phyloP scores from a whole-genome alignment of 1,140 invertebrate species.

The Lanistes nyassanus region DNA sequence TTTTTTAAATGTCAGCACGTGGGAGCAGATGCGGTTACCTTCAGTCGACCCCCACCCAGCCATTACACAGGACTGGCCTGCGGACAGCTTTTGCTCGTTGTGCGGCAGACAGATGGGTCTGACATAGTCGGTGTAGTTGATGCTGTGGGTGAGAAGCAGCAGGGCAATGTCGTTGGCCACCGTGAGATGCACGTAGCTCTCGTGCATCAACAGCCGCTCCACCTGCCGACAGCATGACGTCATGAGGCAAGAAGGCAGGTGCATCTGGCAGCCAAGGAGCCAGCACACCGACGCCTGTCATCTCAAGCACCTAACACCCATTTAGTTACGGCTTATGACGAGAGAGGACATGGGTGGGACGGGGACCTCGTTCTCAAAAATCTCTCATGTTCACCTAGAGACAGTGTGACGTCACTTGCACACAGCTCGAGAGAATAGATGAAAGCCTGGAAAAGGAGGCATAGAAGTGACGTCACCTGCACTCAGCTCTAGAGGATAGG shows the following conservation, averaged over 20 bases:
- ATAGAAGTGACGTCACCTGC: too few relatives aligned
- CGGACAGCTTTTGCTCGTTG: constrained; percentile 2
- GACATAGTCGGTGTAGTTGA: constrained; percentile 68
- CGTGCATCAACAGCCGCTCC: constrained; percentile 43
- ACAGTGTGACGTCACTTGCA: constrained; percentile 6
- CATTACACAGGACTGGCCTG: constrained; percentile 35
- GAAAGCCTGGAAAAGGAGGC: too few relatives aligned
- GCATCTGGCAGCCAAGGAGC: background rate
- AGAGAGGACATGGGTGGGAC: background rate
- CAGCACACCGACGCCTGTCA: constrained; percentile 2
- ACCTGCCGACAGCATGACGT: constrained; percentile 29
- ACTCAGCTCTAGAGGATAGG: too few relatives aligned
- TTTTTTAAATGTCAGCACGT: background rate
- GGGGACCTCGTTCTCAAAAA: too few relatives aligned
- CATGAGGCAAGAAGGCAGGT: background rate
- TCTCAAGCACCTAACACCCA: background rate
- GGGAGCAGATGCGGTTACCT: constrained; percentile 29
- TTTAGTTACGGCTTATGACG: background rate
- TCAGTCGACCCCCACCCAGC: constrained; percentile 54
- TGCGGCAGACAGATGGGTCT: constrained; percentile 76
- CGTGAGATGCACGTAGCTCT: constrained; percentile 41
- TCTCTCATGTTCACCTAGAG: constrained; percentile 37
- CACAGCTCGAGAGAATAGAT: too few relatives aligned
- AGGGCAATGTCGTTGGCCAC: constrained; percentile 76
- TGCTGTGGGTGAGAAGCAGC: constrained; percentile 65